phyloP scores from a whole-genome alignment of 2,888 invertebrate species.

The Apeira syringaria region DNA sequence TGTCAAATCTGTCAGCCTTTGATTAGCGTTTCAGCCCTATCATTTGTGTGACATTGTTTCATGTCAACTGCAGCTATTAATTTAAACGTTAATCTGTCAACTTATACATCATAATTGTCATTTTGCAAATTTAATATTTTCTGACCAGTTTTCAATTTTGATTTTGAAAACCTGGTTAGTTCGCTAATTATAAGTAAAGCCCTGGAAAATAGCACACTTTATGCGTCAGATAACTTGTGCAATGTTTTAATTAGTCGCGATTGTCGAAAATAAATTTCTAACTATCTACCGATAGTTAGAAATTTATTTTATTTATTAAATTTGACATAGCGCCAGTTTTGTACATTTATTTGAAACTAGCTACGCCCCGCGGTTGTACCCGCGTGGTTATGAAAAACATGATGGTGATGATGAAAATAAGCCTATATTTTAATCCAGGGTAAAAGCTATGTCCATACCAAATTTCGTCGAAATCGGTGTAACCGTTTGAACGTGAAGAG shows the following conservation, averaged over 20 bases:
- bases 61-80: conserved; percentile 26
- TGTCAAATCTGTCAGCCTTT: conserved; percentile 16
- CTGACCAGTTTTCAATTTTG: conserved; percentile 35
- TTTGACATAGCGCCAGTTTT: too few species aligned
- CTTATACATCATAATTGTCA: conserved; percentile 15
- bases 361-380: too few species aligned
- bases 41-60: background rate
- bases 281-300: too few species aligned
- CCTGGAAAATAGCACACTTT: conserved; percentile 44
- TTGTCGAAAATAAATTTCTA: too few species aligned
- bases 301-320: too few species aligned
- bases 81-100: conserved; percentile 23
- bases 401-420: too few species aligned
- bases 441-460: too few species aligned
- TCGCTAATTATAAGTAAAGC: conserved; percentile 45
- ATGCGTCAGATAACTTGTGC: conserved; percentile 54
- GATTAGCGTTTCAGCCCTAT: conserved; percentile 3
- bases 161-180: conserved; percentile 35
- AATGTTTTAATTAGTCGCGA: conserved; percentile 52
- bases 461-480: too few species aligned
- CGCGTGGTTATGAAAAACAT: too few species aligned
- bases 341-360: too few species aligned
- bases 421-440: too few species aligned
- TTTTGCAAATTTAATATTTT: conserved; percentile 20
- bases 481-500: too few species aligned